A percentile compares a stretch with the other conserved stretches of the same genome.
These are phyloP conservation scores for Burhinus bistriatus DNA, from an alignment of 2,113 vertebrate species.

Conservation along the genomic window DNA sequence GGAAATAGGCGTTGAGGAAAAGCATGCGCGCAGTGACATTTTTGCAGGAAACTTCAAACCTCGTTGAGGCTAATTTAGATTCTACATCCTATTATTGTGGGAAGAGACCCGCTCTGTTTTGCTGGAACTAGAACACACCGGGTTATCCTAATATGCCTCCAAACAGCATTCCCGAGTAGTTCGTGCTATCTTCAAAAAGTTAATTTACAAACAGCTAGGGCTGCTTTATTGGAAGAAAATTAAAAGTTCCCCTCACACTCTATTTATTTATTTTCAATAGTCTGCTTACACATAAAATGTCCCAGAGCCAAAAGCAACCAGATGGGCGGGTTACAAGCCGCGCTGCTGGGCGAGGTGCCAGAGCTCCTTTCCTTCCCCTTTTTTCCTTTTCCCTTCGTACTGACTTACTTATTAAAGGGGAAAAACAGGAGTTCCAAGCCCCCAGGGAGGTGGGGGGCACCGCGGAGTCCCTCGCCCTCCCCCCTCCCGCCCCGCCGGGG, in stretches of 20 bases:
- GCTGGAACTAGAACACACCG: background rate
- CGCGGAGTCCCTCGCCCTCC: background rate
- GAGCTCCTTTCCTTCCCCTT: constrained; percentile 14
- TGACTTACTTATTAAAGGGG: background rate
- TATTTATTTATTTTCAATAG: constrained; percentile 38
- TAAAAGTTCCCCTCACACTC: background rate
- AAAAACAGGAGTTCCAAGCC: background rate
- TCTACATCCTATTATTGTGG: background rate
- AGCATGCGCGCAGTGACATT: background rate
- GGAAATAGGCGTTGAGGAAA: background rate
- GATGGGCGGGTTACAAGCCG: constrained; percentile 33
- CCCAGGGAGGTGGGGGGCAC: background rate
- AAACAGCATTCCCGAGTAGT: background rate
- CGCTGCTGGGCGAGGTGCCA: constrained; percentile 43
- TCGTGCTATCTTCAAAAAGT: background rate
- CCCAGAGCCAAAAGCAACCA: constrained; percentile 23
- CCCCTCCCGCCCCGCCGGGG: too few relatives aligned
- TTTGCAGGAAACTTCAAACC: background rate
- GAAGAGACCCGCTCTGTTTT: background rate
- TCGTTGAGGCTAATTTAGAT: background rate
- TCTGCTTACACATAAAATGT: background rate
- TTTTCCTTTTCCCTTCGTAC: background rate
- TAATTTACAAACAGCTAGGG: background rate
- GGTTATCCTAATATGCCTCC: background rate
- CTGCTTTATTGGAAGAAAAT: accelerated